These are phyloP conservation scores for Alcis repandata DNA, from an alignment of 2,888 invertebrate species.

Conservation along the genomic window DNA sequence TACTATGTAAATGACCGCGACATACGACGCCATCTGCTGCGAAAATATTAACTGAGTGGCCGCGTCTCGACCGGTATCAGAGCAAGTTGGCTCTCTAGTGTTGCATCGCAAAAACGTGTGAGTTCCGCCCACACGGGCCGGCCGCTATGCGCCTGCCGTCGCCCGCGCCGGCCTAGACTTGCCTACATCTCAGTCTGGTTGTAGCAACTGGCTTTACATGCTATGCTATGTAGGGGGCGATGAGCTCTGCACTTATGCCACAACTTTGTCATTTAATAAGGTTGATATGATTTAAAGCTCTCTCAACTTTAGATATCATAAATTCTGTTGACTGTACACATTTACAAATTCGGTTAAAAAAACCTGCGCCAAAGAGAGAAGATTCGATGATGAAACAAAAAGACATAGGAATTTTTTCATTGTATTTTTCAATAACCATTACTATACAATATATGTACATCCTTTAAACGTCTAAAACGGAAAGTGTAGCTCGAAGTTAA, in stretches of 20 bases:
- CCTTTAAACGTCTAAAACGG: conserved; percentile 3
- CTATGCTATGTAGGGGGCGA: conserved; percentile 21
- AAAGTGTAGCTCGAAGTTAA: conserved; percentile 22
- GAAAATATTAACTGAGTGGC: conserved; percentile 76
- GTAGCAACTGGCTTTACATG: conserved; percentile 19
- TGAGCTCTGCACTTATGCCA: conserved; percentile 28
- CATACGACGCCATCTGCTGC: conserved; percentile 80
- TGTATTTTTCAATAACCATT: neutral
- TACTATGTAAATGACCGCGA: conserved; percentile 85
- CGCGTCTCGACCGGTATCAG: conserved; percentile 66
- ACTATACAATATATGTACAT: neutral
- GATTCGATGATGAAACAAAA: neutral
- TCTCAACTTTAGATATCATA: no score
- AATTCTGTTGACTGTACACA: neutral
- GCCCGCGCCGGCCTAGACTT: conserved; percentile 22
- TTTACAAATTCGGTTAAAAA: no score
- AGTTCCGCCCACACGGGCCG: conserved; percentile 68
- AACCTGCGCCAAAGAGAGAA: no score
- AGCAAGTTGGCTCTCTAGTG: conserved; percentile 66
- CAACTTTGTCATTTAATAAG: neutral
- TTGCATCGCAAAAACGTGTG: conserved; percentile 74
- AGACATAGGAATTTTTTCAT: neutral
- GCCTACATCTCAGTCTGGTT: conserved; percentile 19
- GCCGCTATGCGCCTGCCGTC: conserved; percentile 35
- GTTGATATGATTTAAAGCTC: no score